Base-by-base conservation (phyloP, 2,113 vertebrate genomes). In the Lycaon pictus region DNA sequence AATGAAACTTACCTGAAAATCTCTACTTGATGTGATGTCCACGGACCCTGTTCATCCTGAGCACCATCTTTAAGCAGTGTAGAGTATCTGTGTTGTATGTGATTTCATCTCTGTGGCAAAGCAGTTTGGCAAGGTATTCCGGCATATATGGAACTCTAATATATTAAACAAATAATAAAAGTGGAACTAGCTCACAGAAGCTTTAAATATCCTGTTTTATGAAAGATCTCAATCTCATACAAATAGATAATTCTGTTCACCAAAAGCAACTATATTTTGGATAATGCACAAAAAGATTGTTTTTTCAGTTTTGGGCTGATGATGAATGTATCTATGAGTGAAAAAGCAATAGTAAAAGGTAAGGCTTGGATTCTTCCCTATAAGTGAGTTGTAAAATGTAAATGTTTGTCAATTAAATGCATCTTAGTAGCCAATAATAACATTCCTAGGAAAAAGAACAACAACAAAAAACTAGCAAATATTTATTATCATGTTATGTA, bases 371-470 rank as follows among this genome's bases (percentile, higher is more conserved):
- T 93, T 76, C 74, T 94, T 80, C 76, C 92, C 89, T 84, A 20
- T 55, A 88, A 97, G 92, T 55, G 91, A 32, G 94, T 91, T 97
- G 55, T 85, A 94, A 97, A 97, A 93, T 94, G 88, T 95, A 96
- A 95, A 97, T 90, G 71, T 92, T 93, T 97, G 76, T 95, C 51
- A 5, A 92, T 95, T 94, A 97, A 97, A 87, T 88, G 74, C 88
- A 80, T 90, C 77, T 89, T 74, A n/a, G 60, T 71, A 82, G 29
- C 80, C 87, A 72, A 77, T 96, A 94, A 90, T 89, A 84, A 51
- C 88, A 97, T n/a, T 65, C 22, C 86, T 69, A 67, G 58, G 37
- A 93, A 93, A 51, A 96, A 56, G 25, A 92, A 27, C n/a, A 82
- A 83, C 35, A 90, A 51, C 43, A 27, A 27, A 81, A 43, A 48